A percentile compares a stretch with the other conserved stretches of the same genome.
Conservation (phyloP, 2,888 invertebrate species). For the Autographa pulchrina region DNA sequence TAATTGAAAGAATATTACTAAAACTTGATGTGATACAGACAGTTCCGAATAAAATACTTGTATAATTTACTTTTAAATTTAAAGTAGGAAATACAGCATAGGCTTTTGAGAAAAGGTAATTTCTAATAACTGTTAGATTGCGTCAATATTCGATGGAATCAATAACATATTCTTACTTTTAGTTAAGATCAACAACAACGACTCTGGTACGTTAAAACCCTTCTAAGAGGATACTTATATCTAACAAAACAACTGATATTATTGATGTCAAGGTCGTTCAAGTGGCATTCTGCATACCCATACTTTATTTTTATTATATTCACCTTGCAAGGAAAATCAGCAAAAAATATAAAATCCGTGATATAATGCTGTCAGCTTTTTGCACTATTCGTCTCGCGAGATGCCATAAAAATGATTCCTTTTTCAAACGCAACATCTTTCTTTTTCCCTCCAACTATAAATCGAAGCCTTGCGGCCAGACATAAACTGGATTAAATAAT, state of each 20-base stretch:
- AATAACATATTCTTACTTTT: too few species aligned
- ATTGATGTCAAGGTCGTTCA: conserved; percentile 92
- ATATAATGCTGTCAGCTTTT: not conserved
- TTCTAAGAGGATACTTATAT: too few species aligned
- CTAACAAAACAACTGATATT: conserved; percentile 87
- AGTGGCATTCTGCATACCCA: conserved; percentile 93
- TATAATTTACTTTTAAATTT: too few species aligned
- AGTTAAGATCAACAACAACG: too few species aligned
- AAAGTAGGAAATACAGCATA: too few species aligned
- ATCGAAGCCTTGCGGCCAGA: conserved; percentile 30
- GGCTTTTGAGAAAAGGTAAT: too few species aligned
- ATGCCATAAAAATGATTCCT: conserved; percentile 1
- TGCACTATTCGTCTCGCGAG: not conserved
- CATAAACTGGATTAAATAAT: conserved; percentile 34
- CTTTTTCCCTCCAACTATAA: conserved; percentile 25
- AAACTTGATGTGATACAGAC: too few species aligned
- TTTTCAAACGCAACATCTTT: conserved; percentile 14
- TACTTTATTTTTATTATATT: not conserved
- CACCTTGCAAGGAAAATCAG: not conserved
- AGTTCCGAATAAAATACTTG: too few species aligned
- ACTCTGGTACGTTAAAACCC: too few species aligned
- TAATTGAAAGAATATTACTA: too few species aligned
- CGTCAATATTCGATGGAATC: too few species aligned
- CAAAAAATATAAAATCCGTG: not conserved
- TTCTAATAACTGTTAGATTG: too few species aligned